phyloP scores from a whole-genome alignment of 2,797 vertebrate genomes.

The Oophaga sylvatica region DNA sequence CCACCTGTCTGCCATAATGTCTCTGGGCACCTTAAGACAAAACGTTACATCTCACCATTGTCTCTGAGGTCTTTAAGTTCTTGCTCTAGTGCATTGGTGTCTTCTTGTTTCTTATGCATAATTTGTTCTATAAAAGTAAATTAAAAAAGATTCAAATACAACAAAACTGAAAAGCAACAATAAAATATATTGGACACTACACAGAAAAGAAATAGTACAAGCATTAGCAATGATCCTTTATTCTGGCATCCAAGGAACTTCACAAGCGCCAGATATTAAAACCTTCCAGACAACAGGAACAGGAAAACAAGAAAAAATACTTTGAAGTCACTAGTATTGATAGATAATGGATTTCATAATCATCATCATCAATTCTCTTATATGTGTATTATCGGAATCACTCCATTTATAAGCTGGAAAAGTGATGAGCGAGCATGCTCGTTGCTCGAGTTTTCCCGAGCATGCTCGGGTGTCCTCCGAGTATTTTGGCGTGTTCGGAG shows the following conservation, averaged over 20 bases:
- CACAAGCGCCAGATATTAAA: not conserved
- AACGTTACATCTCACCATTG: slow-evolving; percentile 55
- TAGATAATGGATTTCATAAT: no score
- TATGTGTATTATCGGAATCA: no score
- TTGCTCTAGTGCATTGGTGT: slow-evolving; percentile 74
- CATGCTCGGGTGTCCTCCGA: no score
- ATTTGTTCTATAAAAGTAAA: slow-evolving; percentile 69
- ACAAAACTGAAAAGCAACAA: not conserved
- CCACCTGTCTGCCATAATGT: no score
- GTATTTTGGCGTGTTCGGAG: no score
- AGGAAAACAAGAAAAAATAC: not conserved
- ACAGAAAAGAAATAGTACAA: not conserved
- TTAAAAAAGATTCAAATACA: not conserved
- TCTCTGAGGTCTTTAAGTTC: slow-evolving; percentile 73
- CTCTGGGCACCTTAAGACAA: not conserved
- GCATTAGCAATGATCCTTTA: not conserved
- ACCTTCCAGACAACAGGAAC: not conserved
- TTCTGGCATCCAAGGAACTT: not conserved
- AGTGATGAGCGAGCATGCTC: no score
- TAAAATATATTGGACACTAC: not conserved
- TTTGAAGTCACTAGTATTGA: not conserved
- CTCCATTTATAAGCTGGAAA: no score
- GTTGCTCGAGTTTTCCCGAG: no score
- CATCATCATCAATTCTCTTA: no score
- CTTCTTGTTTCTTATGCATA: slow-evolving; percentile 73